These are phyloP conservation scores for Vannuccia rotundouncinata DNA, from an alignment of 2,888 invertebrate species.

Conservation along the genomic window DNA sequence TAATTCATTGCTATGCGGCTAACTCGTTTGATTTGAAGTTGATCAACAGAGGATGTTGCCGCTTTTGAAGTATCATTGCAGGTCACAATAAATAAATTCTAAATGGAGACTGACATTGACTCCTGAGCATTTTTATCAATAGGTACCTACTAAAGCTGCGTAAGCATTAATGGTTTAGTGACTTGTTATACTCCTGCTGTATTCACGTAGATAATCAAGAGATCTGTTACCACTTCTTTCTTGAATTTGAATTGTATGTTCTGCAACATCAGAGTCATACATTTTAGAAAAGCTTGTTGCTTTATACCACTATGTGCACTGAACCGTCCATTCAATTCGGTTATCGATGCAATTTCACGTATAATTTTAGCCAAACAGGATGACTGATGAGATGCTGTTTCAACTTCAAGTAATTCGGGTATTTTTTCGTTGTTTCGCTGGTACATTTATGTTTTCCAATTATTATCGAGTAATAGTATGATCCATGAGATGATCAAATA, in stretches of 20 bases:
- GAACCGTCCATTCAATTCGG: slow-evolving; percentile 22
- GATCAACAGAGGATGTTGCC: slow-evolving; percentile 23
- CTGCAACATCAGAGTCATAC: slow-evolving; percentile 23
- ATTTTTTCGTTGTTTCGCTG: too few relatives aligned
- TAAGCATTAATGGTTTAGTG: slow-evolving; percentile 20
- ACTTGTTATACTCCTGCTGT: slow-evolving; percentile 16
- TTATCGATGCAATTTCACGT: slow-evolving; percentile 7
- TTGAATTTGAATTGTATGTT: slow-evolving; percentile 22
- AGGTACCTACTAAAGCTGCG: too few relatives aligned
- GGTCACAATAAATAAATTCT: too few relatives aligned
- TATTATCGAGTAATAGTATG: too few relatives aligned
- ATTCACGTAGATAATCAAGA: slow-evolving; percentile 12
- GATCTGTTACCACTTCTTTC: slow-evolving; percentile 24
- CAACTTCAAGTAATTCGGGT: too few relatives aligned
- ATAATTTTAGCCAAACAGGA: slow-evolving; percentile 8
- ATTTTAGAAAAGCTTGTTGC: slow-evolving; percentile 16
- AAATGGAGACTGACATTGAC: too few relatives aligned
- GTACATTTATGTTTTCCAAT: too few relatives aligned
- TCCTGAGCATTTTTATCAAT: too few relatives aligned
- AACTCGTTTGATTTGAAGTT: slow-evolving; percentile 26
- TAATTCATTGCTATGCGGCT: slow-evolving; percentile 15
- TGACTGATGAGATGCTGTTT: too few relatives aligned
- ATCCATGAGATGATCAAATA: too few relatives aligned
- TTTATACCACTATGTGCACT: slow-evolving; percentile 24
- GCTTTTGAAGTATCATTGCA: too few relatives aligned